Base-by-base conservation (phyloP, 2,888 invertebrate species). In the Erebia epiphron region DNA sequence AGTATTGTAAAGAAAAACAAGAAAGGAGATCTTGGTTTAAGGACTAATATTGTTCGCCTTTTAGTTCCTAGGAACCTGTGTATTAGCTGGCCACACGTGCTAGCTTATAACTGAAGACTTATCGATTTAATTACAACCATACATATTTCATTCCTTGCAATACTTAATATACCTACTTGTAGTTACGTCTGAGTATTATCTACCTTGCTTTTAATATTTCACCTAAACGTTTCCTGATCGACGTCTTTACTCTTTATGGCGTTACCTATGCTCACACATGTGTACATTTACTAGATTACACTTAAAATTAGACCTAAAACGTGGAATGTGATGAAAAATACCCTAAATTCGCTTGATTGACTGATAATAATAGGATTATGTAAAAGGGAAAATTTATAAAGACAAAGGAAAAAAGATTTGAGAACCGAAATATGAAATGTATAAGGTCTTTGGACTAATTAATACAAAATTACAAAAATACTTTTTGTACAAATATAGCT, bases 361-460 rank as follows among this genome's bases (percentile, higher is more conserved):
- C n/a, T 41, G 11, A 9, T 43, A 18, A 9, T 43, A 18, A 65
- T 13, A 21, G 16, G 18, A 43, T 64, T 54, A 7, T 54, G 14
- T 66, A 21, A 14, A 56, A 11, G 21, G 26, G 13, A 52, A 21
- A 41, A 60, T 56, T n/a, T 67, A 67, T 71, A 70, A 74, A 69
- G 16, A 70, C 62, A 60, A 69, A 62, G 58, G 35, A 64, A 61
- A 64, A 65, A 50, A 70, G 46, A 62, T 71, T 56, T 46, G 63
- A 75, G 65, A 69, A 52, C 66, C 71, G 65, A 67, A 74, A 74
- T 64, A 10, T 62, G 61, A 73, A 72, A 66, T 68, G 72, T 52
- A 67, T 75, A 69, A 79, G 76, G 75, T 82, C 81, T 82, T 82
- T 80, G 81, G 80, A 79, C 78, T 72, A 73, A 75, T 67, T 72